These are phyloP conservation scores for Syngnathoides biaculeatus DNA, from an alignment of 2,113 vertebrate species.

Conservation along the genomic window DNA sequence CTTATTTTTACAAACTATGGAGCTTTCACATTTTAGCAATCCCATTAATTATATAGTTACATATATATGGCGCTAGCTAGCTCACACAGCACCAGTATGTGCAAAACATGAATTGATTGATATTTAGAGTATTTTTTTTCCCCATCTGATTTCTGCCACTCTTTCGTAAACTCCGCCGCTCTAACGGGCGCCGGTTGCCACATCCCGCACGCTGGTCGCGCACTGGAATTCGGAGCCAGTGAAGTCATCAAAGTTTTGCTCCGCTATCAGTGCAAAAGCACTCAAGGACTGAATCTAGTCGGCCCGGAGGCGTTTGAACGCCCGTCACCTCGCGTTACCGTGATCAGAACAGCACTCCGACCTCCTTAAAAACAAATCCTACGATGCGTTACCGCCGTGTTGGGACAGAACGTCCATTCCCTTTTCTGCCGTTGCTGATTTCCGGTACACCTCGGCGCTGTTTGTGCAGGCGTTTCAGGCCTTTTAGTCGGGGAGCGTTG, in stretches of 20 bases:
- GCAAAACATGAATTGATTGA: no score
- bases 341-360: background rate
- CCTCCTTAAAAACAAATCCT: background rate
- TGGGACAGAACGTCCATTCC: background rate
- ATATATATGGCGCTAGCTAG: no score
- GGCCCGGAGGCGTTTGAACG: background rate
- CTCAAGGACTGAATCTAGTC: background rate
- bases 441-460: background rate
- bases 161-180: no score
- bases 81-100: no score
- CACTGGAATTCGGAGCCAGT: background rate
- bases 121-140: no score
- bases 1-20: no score
- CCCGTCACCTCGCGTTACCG: background rate
- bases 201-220: background rate
- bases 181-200: background rate
- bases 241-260: background rate
- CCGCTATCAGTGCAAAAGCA: background rate
- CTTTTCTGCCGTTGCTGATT: background rate
- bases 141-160: no score
- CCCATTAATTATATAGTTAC: no score
- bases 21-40: no score
- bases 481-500: conserved; percentile 3
- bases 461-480: background rate
- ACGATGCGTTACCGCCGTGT: background rate